Percentiles rank a stretch among this genome's conserved stretches.
These are phyloP conservation scores for Paratrypauchen microcephalus DNA, from an alignment of 2,797 vertebrate species.

Conservation along the genomic window DNA sequence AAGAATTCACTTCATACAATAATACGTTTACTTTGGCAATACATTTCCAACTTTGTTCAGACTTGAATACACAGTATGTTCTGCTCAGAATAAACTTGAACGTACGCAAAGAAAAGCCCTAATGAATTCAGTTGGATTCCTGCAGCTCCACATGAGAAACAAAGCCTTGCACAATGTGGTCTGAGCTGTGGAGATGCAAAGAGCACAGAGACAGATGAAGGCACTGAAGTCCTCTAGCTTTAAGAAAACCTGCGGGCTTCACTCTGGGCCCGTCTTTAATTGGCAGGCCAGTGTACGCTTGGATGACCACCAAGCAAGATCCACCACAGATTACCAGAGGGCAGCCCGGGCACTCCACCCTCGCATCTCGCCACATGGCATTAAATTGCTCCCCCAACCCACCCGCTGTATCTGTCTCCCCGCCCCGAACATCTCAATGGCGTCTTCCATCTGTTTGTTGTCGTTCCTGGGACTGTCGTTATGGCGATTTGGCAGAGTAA, in stretches of 20 bases:
- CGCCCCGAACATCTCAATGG: conserved; percentile 71
- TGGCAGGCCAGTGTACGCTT: conserved; percentile 73
- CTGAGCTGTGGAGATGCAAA: conserved; percentile 45
- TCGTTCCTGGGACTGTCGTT: conserved; percentile 64
- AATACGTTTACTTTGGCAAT: too few relatives aligned
- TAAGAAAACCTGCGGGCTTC: conserved; percentile 63
- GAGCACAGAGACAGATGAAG: conserved; percentile 29
- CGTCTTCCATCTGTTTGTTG: conserved; percentile 74
- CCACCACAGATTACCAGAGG: conserved; percentile 68
- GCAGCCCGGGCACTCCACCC: conserved; percentile 66
- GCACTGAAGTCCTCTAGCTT: conserved; percentile 40
- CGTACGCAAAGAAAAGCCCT: conserved; percentile 18
- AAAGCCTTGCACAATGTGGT: conserved; percentile 51
- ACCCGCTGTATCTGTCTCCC: conserved; percentile 46
- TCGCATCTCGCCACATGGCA: conserved; percentile 78
- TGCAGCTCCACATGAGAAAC: conserved; percentile 48
- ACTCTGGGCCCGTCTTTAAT: conserved; percentile 76
- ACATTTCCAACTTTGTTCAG: too few relatives aligned
- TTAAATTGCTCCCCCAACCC: conserved; percentile 40
- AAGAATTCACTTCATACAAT: too few relatives aligned
- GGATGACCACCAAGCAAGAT: conserved; percentile 73
- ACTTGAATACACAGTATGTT: too few relatives aligned
- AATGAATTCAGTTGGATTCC: conserved; percentile 42
- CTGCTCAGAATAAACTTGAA: conserved; percentile 47
- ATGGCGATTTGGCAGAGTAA: conserved; percentile 36